Evolutionary conservation across 1,140 invertebrate species (phyloP).

Genomic region (Phortica variegata): DNA sequence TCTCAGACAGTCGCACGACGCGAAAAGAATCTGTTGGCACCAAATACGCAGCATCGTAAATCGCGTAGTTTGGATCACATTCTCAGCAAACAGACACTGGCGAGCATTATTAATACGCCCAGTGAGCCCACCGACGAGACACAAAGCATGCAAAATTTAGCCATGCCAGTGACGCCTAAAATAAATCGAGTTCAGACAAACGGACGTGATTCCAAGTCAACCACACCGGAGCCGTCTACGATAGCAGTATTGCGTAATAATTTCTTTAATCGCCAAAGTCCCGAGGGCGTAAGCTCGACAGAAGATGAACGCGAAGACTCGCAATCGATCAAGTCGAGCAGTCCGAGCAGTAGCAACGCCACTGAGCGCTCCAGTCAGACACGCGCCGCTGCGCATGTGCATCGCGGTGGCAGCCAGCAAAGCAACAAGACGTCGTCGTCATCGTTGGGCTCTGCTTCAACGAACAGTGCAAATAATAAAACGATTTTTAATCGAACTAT

Average conservation of each 20-base stretch:
- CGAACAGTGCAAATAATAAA: slow-evolving; percentile 48
- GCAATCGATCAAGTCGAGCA: slow-evolving; percentile 14
- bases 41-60: slow-evolving; percentile 56
- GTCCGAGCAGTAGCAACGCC: neutral
- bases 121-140: slow-evolving; percentile 46
- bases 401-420: slow-evolving; percentile 44
- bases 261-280: slow-evolving; percentile 34
- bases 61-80: slow-evolving; percentile 72
- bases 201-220: slow-evolving; percentile 39
- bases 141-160: slow-evolving; percentile 57
- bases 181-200: too few relatives aligned
- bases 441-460: slow-evolving; percentile 34
- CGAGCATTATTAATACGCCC: slow-evolving; percentile 34
- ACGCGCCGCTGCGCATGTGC: slow-evolving; percentile 45
- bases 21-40: slow-evolving; percentile 31
- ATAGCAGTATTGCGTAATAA: slow-evolving; percentile 6
- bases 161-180: slow-evolving; percentile 38
- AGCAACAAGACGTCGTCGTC: slow-evolving; percentile 44
- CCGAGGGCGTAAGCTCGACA: slow-evolving; percentile 49
- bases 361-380: slow-evolving; percentile 24
- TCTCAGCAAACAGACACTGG: slow-evolving; percentile 57
- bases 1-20: slow-evolving; percentile 26
- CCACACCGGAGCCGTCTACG: slow-evolving; percentile 28
- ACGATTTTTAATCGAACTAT: slow-evolving; percentile 72
- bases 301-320: slow-evolving; percentile 47